Percentiles rank a stretch among this genome's conserved stretches.
Evolutionary conservation across 2,797 vertebrate species (phyloP).

Genomic region (Austrolebias charrua): DNA sequence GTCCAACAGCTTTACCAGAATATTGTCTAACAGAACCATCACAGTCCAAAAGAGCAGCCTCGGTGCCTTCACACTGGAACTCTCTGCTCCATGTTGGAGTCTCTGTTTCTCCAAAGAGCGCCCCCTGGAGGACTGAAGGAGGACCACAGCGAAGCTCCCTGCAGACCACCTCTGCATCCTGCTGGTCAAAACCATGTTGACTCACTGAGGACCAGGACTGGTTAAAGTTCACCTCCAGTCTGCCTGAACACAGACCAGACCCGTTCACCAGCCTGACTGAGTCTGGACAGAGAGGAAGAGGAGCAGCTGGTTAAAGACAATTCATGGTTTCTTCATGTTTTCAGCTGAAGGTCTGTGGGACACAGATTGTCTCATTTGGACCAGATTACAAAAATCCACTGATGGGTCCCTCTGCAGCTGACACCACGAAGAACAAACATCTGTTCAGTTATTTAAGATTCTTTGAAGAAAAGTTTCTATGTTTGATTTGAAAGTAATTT

Average conservation of each 20-base stretch:
- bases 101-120: background rate
- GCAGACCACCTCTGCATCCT: slow-evolving; percentile 1
- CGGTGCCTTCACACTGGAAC: slow-evolving; percentile 19
- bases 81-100: background rate
- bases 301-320: background rate
- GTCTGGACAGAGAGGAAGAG: slow-evolving; percentile 2
- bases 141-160: background rate
- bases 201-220: background rate
- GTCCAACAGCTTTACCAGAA: slow-evolving; percentile 1
- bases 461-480: too few relatives aligned
- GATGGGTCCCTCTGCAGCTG: too few relatives aligned
- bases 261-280: slow-evolving; percentile 1
- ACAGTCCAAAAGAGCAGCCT: slow-evolving; percentile 26
- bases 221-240: background rate
- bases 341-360: too few relatives aligned
- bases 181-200: background rate
- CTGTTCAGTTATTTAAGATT: too few relatives aligned
- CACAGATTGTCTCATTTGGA: too few relatives aligned
- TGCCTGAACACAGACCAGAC: slow-evolving; percentile 1
- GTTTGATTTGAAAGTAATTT: too few relatives aligned
- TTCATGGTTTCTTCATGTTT: background rate
- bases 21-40: background rate
- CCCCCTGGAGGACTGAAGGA: background rate
- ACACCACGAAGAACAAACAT: too few relatives aligned
- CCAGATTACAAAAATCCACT: too few relatives aligned